Base-by-base conservation (phyloP, 2,888 invertebrate species). In the Rosalia funebris region DNA sequence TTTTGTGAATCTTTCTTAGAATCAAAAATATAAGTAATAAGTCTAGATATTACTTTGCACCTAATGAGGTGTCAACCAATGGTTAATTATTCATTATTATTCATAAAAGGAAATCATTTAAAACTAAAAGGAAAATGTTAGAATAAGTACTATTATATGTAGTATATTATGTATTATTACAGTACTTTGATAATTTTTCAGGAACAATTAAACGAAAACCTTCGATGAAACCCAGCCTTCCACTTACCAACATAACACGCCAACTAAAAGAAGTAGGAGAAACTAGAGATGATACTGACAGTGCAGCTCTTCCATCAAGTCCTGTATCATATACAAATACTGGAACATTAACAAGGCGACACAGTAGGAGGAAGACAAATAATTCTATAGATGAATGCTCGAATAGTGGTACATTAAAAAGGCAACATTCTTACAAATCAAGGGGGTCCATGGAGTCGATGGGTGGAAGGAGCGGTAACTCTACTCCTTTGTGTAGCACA, bases 151-250 rank as follows among this genome's bases (percentile, higher is more conserved):
- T n/a, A n/a, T n/a, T n/a, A n/a, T n/a, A n/a, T n/a, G n/a, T n/a
- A n/a, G n/a, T n/a, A n/a, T n/a, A n/a, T n/a, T n/a, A n/a, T n/a
- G n/a, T n/a, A n/a, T n/a, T n/a, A n/a, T n/a, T n/a, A n/a, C n/a
- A n/a, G n/a, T n/a, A n/a, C n/a, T n/a, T n/a, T n/a, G n/a, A n/a
- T n/a, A n/a, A 5, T 31, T 15, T 63, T 65, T 79, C 79, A 82
- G 92, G 92, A 25, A 96, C 96, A 25, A 95, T 96, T 61, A 96
- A 96, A 79, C 86, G 96, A 42, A 96, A 96, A 78, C 96, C 96
- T 0, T 93, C 93, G 12, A 92, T 93, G 90, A 93, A 93, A 79
- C 95, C 95, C 4, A 95, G 94, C 81, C 87, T 96, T 46, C 96
- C 95, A 0, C 80, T 95, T 65, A 96, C 96, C 1, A 92, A 92